phyloP scores from a whole-genome alignment of 2,797 vertebrate species.

The Buceros bicornis region DNA sequence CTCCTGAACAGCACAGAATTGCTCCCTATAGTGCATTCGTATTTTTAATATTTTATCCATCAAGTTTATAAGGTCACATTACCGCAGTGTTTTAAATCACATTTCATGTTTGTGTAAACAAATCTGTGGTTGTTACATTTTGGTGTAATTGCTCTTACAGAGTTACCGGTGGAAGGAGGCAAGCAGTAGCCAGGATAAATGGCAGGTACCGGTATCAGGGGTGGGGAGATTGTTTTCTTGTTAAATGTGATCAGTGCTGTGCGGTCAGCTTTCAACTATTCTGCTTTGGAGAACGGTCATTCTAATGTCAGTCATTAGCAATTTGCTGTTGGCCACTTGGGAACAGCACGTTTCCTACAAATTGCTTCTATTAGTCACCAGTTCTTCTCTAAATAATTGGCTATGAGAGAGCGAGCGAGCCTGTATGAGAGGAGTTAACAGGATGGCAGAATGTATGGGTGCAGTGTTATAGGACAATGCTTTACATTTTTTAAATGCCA shows the following conservation, averaged over 20 bases:
- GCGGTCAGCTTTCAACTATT: slow-evolving; percentile 32
- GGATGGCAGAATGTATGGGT: neutral
- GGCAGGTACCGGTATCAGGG: neutral
- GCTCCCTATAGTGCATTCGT: neutral
- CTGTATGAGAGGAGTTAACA: neutral
- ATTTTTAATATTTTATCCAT: slow-evolving; percentile 19
- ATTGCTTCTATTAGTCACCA: slow-evolving; percentile 60
- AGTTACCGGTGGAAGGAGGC: neutral
- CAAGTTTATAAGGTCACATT: slow-evolving; percentile 23
- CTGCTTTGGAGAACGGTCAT: neutral
- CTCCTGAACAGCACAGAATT: neutral
- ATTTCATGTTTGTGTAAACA: slow-evolving; percentile 8
- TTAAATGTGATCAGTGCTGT: slow-evolving; percentile 16
- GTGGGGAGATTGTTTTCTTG: neutral
- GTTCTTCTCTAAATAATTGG: slow-evolving; percentile 58
- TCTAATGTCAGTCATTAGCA: slow-evolving; percentile 48
- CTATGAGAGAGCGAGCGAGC: neutral
- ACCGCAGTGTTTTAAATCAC: neutral
- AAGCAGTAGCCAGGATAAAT: neutral
- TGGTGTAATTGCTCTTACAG: neutral
- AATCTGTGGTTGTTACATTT: neutral
- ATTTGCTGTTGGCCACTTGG: slow-evolving; percentile 55
- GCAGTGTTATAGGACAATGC: neutral
- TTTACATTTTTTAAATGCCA: slow-evolving; percentile 13
- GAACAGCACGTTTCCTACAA: slow-evolving; percentile 55